Percentiles rank a stretch among this genome's conserved stretches.
These are phyloP conservation scores for Cheilosia grossa DNA, from an alignment of 2,888 invertebrate genomes.

Conservation along the genomic window DNA sequence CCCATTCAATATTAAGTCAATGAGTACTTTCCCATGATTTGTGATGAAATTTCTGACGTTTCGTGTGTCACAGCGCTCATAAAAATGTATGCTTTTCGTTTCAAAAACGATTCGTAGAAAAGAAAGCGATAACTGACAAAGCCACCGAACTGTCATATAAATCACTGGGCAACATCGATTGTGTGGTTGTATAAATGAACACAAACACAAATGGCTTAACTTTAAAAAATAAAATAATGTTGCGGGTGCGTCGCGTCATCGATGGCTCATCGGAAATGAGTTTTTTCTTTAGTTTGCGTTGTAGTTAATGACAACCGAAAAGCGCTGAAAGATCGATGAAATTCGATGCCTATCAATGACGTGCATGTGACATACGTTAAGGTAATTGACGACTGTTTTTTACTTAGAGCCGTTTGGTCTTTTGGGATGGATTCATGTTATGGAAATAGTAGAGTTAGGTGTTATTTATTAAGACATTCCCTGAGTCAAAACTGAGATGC, in stretches of 20 bases:
- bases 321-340: conserved; percentile 27
- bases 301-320: conserved; percentile 17
- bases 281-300: neutral
- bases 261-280: conserved; percentile 4
- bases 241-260: conserved; percentile 23
- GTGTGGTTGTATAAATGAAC: conserved; percentile 1
- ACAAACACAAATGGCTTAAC: conserved; percentile 1
- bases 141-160: conserved; percentile 35
- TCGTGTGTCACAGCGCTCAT: conserved; percentile 6
- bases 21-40: conserved; percentile 34
- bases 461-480: conserved; percentile 41
- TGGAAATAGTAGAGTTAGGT: conserved; percentile 23
- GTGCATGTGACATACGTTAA: conserved; percentile 4
- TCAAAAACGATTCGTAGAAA: conserved; percentile 28
- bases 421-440: conserved; percentile 25
- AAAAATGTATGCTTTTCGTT: conserved; percentile 2
- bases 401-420: neutral
- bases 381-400: neutral
- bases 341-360: conserved; percentile 34
- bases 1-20: conserved; percentile 45
- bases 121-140: conserved; percentile 34
- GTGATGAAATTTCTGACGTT: conserved; percentile 44
- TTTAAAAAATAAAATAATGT: conserved; percentile 32
- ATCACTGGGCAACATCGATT: conserved; percentile 17
- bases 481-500: conserved; percentile 25